Evolutionary conservation across 2,113 vertebrate genomes (phyloP).

Genomic region (Boulengeromyrus knoepffleri): DNA sequence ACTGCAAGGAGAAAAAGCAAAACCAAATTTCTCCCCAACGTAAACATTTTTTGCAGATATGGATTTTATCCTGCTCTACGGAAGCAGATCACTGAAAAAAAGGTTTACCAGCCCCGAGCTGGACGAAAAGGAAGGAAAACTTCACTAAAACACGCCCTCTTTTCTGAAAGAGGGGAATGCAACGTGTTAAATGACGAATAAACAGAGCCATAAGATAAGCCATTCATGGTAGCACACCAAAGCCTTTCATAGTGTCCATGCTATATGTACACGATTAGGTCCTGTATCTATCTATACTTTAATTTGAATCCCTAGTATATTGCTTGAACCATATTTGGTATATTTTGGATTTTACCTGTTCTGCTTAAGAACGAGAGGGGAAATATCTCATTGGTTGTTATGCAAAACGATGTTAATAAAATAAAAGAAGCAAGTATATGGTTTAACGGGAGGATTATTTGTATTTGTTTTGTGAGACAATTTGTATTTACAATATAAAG

Average conservation of each 20-base stretch:
- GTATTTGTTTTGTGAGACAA: not conserved
- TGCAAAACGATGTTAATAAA: not conserved
- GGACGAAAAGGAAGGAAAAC: constrained; percentile 9
- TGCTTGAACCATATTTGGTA: not conserved
- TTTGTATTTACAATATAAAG: not conserved
- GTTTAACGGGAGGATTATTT: not conserved
- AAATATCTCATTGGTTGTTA: not conserved
- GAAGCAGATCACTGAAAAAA: constrained; percentile 41
- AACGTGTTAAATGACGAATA: not conserved
- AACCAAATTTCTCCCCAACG: constrained; percentile 44
- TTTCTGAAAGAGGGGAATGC: not conserved
- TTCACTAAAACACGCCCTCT: constrained; percentile 25
- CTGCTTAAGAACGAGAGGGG: not conserved
- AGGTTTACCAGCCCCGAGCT: constrained; percentile 9
- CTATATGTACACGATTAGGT: not conserved
- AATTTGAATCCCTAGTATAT: not conserved
- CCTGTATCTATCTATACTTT: not conserved
- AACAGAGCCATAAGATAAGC: not conserved
- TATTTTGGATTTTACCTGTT: not conserved
- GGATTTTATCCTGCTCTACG: constrained; percentile 39
- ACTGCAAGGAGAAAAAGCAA: constrained; percentile 55
- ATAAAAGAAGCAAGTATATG: not conserved
- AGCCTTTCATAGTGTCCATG: not conserved
- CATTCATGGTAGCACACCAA: not conserved
- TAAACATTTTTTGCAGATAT: constrained; percentile 44